Evolutionary conservation across 2,888 invertebrate species (phyloP).

Genomic region (Prionchulus punctatus): DNA sequence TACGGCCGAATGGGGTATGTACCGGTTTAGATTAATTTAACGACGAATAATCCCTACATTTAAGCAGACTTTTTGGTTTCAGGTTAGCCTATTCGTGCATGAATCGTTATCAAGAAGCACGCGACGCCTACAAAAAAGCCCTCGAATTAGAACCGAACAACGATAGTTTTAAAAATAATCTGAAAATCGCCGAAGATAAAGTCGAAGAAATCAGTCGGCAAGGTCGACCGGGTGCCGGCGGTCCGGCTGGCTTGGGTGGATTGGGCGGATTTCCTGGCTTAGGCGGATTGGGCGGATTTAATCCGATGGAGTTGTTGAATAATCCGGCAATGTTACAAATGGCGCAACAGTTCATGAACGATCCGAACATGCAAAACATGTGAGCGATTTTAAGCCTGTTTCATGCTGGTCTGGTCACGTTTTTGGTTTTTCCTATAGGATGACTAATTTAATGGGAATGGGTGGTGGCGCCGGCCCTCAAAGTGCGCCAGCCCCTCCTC

Average conservation of each 20-base stretch:
- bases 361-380: conserved; percentile 58
- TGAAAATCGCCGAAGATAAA: conserved; percentile 61
- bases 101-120: conserved; percentile 63
- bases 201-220: conserved; percentile 16
- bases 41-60: neutral
- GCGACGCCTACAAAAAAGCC: conserved; percentile 68
- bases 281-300: conserved; percentile 13
- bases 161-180: conserved; percentile 68
- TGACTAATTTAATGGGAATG: conserved; percentile 48
- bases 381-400: neutral
- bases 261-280: conserved; percentile 11
- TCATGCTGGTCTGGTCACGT: neutral
- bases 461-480: no score
- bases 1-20: conserved; percentile 67
- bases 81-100: conserved; percentile 65
- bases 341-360: conserved; percentile 65
- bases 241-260: conserved; percentile 12
- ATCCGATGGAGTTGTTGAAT: conserved; percentile 44
- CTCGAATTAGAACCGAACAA: conserved; percentile 78
- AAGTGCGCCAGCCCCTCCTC: no score
- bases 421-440: conserved; percentile 30
- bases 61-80: neutral
- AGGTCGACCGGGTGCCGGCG: neutral
- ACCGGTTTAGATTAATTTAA: conserved; percentile 2
- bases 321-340: conserved; percentile 67